Evolutionary conservation across 2,888 invertebrate genomes (phyloP), one percentile per base, ranked within the genome.

Genomic region (Bugulina stolonifera): DNA sequence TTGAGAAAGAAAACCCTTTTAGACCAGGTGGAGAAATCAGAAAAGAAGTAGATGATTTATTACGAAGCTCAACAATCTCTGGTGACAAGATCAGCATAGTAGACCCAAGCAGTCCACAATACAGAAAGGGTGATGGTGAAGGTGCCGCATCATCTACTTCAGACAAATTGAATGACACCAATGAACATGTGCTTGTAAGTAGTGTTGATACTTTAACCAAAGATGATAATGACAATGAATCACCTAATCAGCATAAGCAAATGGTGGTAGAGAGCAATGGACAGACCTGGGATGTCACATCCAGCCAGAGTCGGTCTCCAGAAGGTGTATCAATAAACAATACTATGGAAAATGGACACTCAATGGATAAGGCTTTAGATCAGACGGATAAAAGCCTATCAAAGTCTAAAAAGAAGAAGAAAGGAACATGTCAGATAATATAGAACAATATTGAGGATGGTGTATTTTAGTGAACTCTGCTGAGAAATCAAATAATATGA

Each of bases 61-160:
- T 64, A n/a, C 27, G 64, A 22, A 64, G 64, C 32, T 64, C 64
- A 64, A 64, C 64, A 2, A 64, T 64, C n/a, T 64, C 64, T 64
- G 64, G 25, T 3, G 64, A 64, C n/a, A 27, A 22, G 27, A 64
- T 64, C 2, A 64, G 29, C 2, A 64, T 64, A 32, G 64, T 64
- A 25, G 64, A 64, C 32, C 64, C 64, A 14, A 64, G 64, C 64
- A 64, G 64, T 32, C 64, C 64, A 18, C 64, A 64, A 32, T 64
- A 64, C 27, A 27, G 32, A n/a, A 27, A 64, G 34, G 27, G 64
- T n/a, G 32, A 64, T 27, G 32, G 64, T 32, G 27, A 5, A 5
- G 18, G 18, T 43, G 43, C 10, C 5, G 43, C 5, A 10, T n/a
- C n/a, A n/a, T 43, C 43, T 43, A 43, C 43, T 43, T 43, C 18